A percentile compares a stretch with the other conserved stretches of the same genome.
These are phyloP conservation scores for Endomychus coccineus DNA, from an alignment of 2,888 invertebrate species.

Conservation along the genomic window DNA sequence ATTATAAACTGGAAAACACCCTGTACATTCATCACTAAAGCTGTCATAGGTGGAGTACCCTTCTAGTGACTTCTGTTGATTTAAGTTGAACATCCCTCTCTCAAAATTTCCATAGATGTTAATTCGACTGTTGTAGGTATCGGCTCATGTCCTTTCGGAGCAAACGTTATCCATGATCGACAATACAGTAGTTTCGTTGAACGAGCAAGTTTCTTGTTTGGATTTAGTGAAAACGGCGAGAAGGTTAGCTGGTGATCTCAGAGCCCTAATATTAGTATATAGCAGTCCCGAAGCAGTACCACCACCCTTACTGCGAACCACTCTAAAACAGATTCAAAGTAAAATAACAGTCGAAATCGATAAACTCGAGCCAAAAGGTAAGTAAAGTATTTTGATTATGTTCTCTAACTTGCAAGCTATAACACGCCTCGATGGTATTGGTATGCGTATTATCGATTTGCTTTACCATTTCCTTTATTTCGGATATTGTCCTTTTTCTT, in stretches of 20 bases:
- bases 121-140: slow-evolving; percentile 42
- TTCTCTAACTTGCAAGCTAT: too few species aligned
- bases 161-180: slow-evolving; percentile 55
- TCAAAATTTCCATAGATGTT: neutral
- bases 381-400: slow-evolving; percentile 8
- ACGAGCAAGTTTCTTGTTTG: slow-evolving; percentile 47
- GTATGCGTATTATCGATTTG: too few species aligned
- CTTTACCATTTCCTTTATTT: too few species aligned
- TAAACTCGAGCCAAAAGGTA: slow-evolving; percentile 33
- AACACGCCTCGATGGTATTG: too few species aligned
- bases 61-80: too few species aligned
- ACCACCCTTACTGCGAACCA: slow-evolving; percentile 34
- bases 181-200: slow-evolving; percentile 54
- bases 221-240: slow-evolving; percentile 48
- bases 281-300: slow-evolving; percentile 41
- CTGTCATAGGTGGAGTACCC: too few species aligned
- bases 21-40: too few species aligned
- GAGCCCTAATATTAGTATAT: slow-evolving; percentile 53
- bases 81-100: too few species aligned
- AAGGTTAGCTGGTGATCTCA: slow-evolving; percentile 49
- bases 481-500: too few species aligned
- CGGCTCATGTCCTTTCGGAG: slow-evolving; percentile 54
- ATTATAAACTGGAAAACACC: too few species aligned
- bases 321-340: slow-evolving; percentile 35
- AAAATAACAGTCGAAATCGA: slow-evolving; percentile 35